phyloP scores from a whole-genome alignment of 2,888 invertebrate species.

The Ochlodes sylvanus region DNA sequence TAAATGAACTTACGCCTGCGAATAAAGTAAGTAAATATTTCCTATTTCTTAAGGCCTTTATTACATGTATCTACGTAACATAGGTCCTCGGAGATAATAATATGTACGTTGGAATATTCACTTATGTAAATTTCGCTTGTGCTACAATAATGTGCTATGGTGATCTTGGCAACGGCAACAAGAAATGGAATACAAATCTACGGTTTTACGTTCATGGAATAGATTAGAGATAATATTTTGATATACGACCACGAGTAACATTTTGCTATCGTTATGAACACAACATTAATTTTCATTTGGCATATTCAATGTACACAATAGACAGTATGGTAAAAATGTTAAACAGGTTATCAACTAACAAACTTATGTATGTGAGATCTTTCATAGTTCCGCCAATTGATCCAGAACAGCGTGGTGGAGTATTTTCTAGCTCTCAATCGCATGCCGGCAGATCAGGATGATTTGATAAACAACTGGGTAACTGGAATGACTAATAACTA shows the following conservation, averaged over 20 bases:
- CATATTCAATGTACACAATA: constrained; percentile 12
- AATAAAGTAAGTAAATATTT: neutral
- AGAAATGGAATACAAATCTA: constrained; percentile 10
- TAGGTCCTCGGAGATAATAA: constrained; percentile 7
- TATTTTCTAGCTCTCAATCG: too few species aligned
- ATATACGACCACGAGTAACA: neutral
- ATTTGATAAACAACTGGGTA: too few species aligned
- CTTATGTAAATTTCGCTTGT: constrained; percentile 12
- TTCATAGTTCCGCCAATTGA: too few species aligned
- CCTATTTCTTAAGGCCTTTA: neutral
- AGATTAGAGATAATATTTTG: constrained; percentile 4
- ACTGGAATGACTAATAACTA: too few species aligned
- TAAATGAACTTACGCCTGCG: too few species aligned
- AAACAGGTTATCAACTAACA: too few species aligned
- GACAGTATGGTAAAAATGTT: too few species aligned
- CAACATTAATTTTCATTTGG: neutral
- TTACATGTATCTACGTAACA: neutral
- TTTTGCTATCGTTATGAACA: neutral
- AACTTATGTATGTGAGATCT: too few species aligned
- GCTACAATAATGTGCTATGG: constrained; percentile 8
- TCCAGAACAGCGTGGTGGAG: too few species aligned
- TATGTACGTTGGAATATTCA: constrained; percentile 4
- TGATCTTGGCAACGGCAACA: constrained; percentile 11
- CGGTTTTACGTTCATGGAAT: constrained; percentile 2
- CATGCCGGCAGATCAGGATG: too few species aligned